These are phyloP conservation scores for Oncorhynchus gorbuscha DNA, from an alignment of 2,113 vertebrate genomes.

Conservation along the genomic window DNA sequence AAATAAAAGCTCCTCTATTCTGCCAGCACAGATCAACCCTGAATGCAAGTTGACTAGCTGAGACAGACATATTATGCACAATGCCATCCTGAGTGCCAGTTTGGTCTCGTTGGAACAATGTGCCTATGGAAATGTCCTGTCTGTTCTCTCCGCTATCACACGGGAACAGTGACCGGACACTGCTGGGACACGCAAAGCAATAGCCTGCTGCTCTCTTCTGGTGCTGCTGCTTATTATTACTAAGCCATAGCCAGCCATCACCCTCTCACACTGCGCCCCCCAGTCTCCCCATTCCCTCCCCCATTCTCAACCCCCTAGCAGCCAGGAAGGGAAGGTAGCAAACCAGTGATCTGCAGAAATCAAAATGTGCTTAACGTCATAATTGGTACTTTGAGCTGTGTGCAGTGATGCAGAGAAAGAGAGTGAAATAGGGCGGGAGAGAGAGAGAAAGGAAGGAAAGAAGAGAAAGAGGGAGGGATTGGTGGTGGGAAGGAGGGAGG, in stretches of 20 bases:
- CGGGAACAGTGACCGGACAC: constrained; percentile 17
- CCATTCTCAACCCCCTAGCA: constrained; percentile 27
- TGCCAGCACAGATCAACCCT: neutral
- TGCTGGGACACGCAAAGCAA: constrained; percentile 2
- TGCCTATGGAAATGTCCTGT: constrained; percentile 14
- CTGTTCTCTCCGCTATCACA: constrained; percentile 5
- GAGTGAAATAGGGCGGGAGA: neutral
- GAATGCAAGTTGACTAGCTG: neutral
- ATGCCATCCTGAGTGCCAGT: constrained; percentile 14
- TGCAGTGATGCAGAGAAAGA: constrained; percentile 40
- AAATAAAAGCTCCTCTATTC: neutral
- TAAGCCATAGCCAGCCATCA: constrained; percentile 40
- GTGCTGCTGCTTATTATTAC: constrained; percentile 35
- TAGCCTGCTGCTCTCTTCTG: constrained; percentile 27
- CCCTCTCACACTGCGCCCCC: constrained; percentile 20
- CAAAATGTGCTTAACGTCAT: constrained; percentile 56
- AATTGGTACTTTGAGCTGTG: constrained; percentile 65
- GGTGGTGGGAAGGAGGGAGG: neutral
- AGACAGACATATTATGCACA: neutral
- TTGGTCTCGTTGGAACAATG: constrained; percentile 10
- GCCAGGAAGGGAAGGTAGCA: constrained; percentile 36
- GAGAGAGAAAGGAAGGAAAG: neutral
- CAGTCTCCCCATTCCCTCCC: constrained; percentile 14
- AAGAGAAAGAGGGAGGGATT: neutral
- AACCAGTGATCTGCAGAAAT: constrained; percentile 52